Conservation (phyloP, 2,113 vertebrate species). For the Syngnathus floridae region DNA sequence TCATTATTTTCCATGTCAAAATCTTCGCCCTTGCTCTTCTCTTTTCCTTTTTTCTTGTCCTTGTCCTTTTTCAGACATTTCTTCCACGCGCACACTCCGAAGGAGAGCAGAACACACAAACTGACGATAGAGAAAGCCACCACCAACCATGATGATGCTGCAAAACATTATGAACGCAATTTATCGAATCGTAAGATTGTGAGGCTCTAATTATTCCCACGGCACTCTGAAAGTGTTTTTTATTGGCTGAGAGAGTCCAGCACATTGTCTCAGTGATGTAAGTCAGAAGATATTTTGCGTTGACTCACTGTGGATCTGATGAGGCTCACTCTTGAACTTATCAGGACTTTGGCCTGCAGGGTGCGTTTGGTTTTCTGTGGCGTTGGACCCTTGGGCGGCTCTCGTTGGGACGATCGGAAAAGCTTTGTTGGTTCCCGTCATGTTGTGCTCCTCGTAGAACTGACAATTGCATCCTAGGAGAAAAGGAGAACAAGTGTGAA, state of each 20-base stretch:
- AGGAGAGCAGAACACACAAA: slow-evolving; percentile 80
- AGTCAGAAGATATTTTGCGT: neutral
- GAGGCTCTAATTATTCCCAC: neutral
- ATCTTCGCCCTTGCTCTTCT: slow-evolving; percentile 86
- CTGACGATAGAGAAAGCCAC: slow-evolving; percentile 71
- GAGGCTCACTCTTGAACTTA: slow-evolving; percentile 62
- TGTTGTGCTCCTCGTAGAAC: slow-evolving; percentile 24
- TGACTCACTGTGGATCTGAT: slow-evolving; percentile 56
- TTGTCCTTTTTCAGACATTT: slow-evolving; percentile 89
- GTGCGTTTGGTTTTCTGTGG: slow-evolving; percentile 20
- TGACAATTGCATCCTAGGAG: slow-evolving; percentile 16
- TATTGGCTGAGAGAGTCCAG: neutral
- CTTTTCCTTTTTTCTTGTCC: slow-evolving; percentile 75
- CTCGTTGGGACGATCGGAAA: slow-evolving; percentile 10
- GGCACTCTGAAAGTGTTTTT: neutral
- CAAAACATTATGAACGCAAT: slow-evolving; percentile 16
- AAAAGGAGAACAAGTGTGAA: neutral
- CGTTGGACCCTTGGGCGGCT: slow-evolving; percentile 22
- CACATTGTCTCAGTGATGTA: neutral
- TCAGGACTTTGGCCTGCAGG: slow-evolving; percentile 31
- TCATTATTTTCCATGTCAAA: slow-evolving; percentile 89
- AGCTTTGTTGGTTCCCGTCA: slow-evolving; percentile 45
- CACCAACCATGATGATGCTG: slow-evolving; percentile 61
- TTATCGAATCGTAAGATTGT: neutral
- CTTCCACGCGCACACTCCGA: slow-evolving; percentile 85